These are phyloP conservation scores for Bimastos eiseni DNA, from an alignment of 2,888 invertebrate species.

Conservation along the genomic window DNA sequence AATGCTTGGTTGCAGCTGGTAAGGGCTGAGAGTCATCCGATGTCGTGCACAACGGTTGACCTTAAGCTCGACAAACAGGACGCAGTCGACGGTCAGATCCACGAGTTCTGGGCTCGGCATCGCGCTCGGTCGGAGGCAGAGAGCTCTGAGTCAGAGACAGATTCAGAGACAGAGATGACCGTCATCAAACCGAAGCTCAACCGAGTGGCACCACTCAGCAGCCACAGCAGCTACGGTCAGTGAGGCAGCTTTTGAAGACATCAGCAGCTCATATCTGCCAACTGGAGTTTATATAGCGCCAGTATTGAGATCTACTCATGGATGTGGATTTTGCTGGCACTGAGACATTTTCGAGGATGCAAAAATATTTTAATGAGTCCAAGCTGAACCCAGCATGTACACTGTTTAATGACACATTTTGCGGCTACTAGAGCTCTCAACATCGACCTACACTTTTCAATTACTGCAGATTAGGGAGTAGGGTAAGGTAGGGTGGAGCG, in stretches of 20 bases:
- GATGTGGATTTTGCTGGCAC: no score
- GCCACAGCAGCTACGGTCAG: constrained; percentile 47
- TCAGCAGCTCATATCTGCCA: neutral
- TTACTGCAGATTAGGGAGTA: no score
- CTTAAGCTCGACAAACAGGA: constrained; percentile 43
- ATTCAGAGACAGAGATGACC: constrained; percentile 59
- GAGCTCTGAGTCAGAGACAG: constrained; percentile 60
- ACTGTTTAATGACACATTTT: no score
- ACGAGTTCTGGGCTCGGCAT: constrained; percentile 52
- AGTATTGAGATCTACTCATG: no score
- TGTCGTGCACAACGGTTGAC: constrained; percentile 46
- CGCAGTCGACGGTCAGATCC: constrained; percentile 56
- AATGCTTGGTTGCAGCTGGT: constrained; percentile 49
- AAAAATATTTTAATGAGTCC: no score
- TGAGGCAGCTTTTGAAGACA: neutral
- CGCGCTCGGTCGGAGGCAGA: constrained; percentile 50
- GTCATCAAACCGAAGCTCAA: constrained; percentile 51
- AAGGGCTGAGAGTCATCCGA: constrained; percentile 55
- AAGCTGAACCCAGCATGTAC: no score
- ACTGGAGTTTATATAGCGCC: no score
- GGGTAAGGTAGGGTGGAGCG: no score
- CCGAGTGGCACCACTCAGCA: constrained; percentile 49
- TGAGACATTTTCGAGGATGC: no score
- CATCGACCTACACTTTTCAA: no score
- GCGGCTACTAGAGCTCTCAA: no score